Evolutionary conservation across 2,888 invertebrate genomes (phyloP).

Genomic region (Alloplasta piceator): DNA sequence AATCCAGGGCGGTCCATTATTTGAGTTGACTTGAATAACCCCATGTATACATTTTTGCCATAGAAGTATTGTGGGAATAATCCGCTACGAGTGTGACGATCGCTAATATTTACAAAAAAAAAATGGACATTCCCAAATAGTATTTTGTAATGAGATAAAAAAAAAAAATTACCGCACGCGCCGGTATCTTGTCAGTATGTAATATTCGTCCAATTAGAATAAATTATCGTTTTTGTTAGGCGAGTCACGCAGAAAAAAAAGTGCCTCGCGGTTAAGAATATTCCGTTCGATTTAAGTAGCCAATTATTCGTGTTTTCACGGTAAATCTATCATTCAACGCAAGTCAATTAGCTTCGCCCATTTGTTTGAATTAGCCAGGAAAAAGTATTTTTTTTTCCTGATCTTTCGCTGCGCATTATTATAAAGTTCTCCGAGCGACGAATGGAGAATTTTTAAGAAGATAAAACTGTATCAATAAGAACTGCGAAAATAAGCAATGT

Average conservation of each 20-base stretch:
- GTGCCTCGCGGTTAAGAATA: too few species aligned
- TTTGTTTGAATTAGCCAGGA: not conserved
- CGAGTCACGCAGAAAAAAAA: too few species aligned
- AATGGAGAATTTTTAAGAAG: slow-evolving; percentile 13
- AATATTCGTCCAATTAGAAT: not conserved
- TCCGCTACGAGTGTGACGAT: slow-evolving; percentile 7
- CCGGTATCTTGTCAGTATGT: not conserved
- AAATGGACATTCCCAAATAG: slow-evolving; percentile 10
- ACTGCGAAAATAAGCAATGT: slow-evolving; percentile 54
- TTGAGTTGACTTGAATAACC: too few species aligned
- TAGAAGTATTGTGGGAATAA: slow-evolving; percentile 54
- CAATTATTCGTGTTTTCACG: too few species aligned
- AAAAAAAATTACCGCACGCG: not conserved
- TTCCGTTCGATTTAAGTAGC: too few species aligned
- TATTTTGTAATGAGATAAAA: slow-evolving; percentile 13
- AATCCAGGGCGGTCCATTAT: too few species aligned
- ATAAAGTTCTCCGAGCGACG: slow-evolving; percentile 4
- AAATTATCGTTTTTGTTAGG: not conserved
- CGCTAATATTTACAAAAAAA: slow-evolving; percentile 23
- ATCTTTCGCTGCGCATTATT: slow-evolving; percentile 23
- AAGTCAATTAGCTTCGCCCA: too few species aligned
- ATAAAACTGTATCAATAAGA: slow-evolving; percentile 28
- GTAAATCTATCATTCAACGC: too few species aligned
- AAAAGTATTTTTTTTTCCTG: not conserved
- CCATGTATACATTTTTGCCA: slow-evolving; percentile 38